Evolutionary conservation across 2,888 invertebrate genomes (phyloP).

Genomic region (Drosophila antonietae): DNA sequence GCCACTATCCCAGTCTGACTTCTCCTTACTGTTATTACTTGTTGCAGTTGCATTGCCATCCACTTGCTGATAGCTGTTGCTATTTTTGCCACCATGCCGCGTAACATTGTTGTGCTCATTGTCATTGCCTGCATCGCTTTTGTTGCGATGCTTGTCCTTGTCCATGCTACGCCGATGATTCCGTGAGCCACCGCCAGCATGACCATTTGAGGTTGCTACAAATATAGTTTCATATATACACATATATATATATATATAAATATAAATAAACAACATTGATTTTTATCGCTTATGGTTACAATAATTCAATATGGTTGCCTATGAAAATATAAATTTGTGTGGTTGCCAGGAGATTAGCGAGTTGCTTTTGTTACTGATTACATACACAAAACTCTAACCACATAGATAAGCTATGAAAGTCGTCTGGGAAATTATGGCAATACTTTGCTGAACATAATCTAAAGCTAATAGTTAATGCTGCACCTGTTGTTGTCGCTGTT

Average conservation of each 20-base stretch:
- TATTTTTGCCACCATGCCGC: conserved; percentile 63
- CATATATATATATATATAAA: neutral
- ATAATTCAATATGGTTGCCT: neutral
- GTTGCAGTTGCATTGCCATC: conserved; percentile 62
- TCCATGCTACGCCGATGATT: conserved; percentile 84
- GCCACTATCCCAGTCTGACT: conserved; percentile 78
- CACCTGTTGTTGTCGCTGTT: conserved; percentile 69
- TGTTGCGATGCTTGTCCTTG: conserved; percentile 82
- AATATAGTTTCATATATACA: neutral
- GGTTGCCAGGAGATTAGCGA: conserved; percentile 23
- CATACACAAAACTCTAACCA: neutral
- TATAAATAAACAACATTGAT: conserved; percentile 15
- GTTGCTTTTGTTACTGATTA: conserved; percentile 14
- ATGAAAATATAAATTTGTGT: neutral
- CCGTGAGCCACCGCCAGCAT: conserved; percentile 70
- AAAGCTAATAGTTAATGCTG: conserved; percentile 21
- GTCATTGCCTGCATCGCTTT: conserved; percentile 51
- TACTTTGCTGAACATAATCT: neutral
- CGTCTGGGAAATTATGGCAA: neutral
- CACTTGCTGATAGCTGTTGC: conserved; percentile 70
- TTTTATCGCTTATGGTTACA: conserved; percentile 39
- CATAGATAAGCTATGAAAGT: neutral
- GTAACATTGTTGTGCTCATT: conserved; percentile 61
- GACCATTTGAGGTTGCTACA: conserved; percentile 80
- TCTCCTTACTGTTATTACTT: conserved; percentile 77